Conservation (phyloP, 2,113 vertebrate genomes). For the Rattus rattus region DNA sequence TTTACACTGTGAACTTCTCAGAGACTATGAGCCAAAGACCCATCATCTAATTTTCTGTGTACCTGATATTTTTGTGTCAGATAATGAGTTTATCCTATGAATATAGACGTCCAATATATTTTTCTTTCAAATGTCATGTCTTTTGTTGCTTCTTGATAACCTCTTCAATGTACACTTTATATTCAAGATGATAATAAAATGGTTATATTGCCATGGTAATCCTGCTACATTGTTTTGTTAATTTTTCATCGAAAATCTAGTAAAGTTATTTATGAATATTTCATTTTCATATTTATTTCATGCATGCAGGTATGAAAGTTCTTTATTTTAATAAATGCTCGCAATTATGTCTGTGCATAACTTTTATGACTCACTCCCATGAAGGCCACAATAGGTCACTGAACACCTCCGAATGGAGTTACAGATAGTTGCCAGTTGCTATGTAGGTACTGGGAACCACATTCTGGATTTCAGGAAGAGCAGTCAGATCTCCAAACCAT, state of each 20-base stretch:
- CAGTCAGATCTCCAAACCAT: neutral
- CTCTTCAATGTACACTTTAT: neutral
- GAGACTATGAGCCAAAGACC: neutral
- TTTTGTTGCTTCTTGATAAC: neutral
- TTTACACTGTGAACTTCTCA: neutral
- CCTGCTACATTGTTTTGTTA: neutral
- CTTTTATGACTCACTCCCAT: neutral
- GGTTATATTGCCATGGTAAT: neutral
- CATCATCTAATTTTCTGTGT: neutral
- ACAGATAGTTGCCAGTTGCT: neutral
- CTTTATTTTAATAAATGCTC: too few relatives aligned
- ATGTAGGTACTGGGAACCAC: too few relatives aligned
- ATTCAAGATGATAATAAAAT: neutral
- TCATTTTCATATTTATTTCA: neutral
- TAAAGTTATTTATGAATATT: neutral
- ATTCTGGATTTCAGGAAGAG: neutral
- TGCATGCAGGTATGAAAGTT: neutral
- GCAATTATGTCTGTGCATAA: neutral
- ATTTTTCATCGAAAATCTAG: neutral
- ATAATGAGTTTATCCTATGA: slow-evolving; percentile 12
- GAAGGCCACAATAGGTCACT: neutral
- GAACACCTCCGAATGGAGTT: neutral
- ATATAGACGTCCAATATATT: neutral
- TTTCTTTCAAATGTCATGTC: neutral
- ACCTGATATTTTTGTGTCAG: slow-evolving; percentile 17